These are phyloP conservation scores for Sarcophaga variegata DNA, from an alignment of 2,888 invertebrate species.

Conservation along the genomic window DNA sequence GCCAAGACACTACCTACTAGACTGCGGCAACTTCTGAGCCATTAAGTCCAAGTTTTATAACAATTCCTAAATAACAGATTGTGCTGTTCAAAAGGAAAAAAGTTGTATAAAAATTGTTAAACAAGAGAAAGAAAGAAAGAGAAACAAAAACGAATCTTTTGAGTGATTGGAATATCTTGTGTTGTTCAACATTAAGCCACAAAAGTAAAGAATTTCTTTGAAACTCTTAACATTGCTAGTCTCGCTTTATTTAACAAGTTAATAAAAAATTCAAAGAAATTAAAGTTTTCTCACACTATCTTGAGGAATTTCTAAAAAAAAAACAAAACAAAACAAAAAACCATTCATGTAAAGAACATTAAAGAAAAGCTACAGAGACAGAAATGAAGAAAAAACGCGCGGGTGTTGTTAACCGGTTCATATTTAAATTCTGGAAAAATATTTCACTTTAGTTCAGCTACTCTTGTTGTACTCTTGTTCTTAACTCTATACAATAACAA, in stretches of 20 bases:
- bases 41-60: no score
- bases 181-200: no score
- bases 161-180: no score
- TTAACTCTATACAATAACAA: conserved; percentile 8
- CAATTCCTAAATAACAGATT: no score
- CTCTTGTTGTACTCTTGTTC: conserved; percentile 19
- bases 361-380: background rate
- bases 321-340: background rate
- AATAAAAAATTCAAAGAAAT: conserved; percentile 28
- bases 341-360: background rate
- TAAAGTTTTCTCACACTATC: conserved; percentile 52
- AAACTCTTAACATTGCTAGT: background rate
- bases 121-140: no score
- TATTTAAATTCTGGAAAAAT: conserved; percentile 55
- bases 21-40: no score
- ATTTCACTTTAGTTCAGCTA: background rate
- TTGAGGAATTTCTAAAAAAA: conserved; percentile 14
- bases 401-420: conserved; percentile 64
- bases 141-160: no score
- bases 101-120: no score
- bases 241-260: background rate
- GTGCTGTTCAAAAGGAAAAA: no score
- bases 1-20: no score
- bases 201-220: background rate
- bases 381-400: conserved; percentile 34